These are phyloP conservation scores for Heterodera filipjevi DNA, from an alignment of 2,888 invertebrate genomes.

Conservation along the genomic window DNA sequence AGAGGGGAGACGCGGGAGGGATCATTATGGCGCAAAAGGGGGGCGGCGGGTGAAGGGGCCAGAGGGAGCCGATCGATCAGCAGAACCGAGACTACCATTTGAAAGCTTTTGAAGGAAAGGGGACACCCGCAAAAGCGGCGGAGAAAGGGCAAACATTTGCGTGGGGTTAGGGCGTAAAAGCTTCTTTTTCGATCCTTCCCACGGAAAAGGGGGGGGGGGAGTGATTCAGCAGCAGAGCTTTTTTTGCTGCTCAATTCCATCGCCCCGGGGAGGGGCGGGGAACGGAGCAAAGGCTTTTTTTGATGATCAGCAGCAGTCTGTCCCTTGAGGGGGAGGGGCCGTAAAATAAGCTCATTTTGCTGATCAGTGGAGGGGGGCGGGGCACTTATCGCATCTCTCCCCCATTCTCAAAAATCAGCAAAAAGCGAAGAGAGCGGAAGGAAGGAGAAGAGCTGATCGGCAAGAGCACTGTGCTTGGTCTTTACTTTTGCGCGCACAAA, in stretches of 20 bases:
- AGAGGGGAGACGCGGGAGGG: neutral
- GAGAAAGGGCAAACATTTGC: constrained; percentile 9
- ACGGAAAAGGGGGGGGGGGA: neutral
- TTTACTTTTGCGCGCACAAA: no score
- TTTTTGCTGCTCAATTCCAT: neutral
- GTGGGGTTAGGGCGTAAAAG: neutral
- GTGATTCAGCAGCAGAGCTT: neutral
- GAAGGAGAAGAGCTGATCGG: no score
- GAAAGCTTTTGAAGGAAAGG: no score
- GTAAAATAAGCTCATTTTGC: no score
- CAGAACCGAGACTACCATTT: neutral
- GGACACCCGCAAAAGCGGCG: neutral
- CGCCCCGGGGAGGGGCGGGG: no score
- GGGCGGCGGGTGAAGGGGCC: neutral
- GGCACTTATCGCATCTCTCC: no score
- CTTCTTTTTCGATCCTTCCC: neutral
- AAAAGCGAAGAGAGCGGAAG: no score
- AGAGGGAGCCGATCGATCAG: neutral
- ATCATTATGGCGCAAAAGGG: neutral
- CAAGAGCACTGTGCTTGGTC: no score
- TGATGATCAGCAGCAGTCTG: no score
- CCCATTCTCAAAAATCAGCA: no score
- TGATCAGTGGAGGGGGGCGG: no score
- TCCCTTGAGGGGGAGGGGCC: no score
- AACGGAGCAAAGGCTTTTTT: neutral